These are phyloP conservation scores for Oscheius sp. DNA, from an alignment of 1,140 invertebrate species.

Conservation along the genomic window DNA sequence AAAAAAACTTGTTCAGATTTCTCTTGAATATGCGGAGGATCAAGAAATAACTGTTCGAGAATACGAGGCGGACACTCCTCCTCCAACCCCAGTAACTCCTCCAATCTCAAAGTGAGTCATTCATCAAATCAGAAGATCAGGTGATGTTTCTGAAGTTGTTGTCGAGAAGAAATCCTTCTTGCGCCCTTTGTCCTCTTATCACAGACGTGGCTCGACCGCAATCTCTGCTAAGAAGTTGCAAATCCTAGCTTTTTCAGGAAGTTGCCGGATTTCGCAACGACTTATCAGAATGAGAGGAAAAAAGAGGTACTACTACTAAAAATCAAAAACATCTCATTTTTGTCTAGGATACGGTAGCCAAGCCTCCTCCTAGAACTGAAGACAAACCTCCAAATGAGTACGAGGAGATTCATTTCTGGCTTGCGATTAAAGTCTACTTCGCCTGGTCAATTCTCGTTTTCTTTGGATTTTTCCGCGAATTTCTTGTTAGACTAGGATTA, in stretches of 20 bases:
- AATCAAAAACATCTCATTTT: too few relatives aligned
- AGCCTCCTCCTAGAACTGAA: too few relatives aligned
- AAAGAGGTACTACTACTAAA: not conserved
- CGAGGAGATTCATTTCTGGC: conserved; percentile 39
- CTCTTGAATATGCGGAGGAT: too few relatives aligned
- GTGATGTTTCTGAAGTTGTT: too few relatives aligned
- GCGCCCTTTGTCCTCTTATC: not conserved
- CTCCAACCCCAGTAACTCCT: not conserved
- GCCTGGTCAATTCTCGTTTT: conserved; percentile 53
- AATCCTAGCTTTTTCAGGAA: too few relatives aligned
- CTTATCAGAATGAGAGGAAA: not conserved
- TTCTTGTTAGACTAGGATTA: conserved; percentile 50
- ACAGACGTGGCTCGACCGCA: too few relatives aligned
- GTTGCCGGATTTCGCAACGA: not conserved
- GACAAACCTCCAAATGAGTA: conserved; percentile 39
- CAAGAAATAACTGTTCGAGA: too few relatives aligned
- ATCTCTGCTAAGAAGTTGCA: too few relatives aligned
- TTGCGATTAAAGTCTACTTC: conserved; percentile 54
- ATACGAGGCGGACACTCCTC: not conserved
- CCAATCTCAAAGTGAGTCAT: not conserved
- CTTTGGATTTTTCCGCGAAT: conserved; percentile 55
- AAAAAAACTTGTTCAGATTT: too few relatives aligned
- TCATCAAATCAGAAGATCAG: too few relatives aligned
- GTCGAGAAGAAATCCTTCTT: too few relatives aligned
- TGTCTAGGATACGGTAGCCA: too few relatives aligned